Evolutionary conservation across 2,888 invertebrate genomes (phyloP).

Genomic region (Flexamia atlantica): DNA sequence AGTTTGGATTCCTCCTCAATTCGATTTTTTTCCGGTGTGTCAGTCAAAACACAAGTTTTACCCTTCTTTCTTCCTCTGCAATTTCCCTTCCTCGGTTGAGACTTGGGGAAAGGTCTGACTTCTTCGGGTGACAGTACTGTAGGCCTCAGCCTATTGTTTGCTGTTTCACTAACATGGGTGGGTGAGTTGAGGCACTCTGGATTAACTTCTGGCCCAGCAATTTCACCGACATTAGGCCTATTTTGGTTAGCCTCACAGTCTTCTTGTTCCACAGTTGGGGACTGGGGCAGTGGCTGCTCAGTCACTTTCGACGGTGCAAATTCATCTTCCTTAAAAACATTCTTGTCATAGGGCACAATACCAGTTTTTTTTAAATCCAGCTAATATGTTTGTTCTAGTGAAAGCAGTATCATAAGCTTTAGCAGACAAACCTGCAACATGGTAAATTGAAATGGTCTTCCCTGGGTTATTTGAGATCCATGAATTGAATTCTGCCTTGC

Average conservation of each 20-base stretch:
- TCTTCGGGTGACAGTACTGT: constrained; percentile 37
- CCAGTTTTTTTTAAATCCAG: constrained; percentile 46
- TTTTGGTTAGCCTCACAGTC: neutral
- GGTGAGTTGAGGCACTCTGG: neutral
- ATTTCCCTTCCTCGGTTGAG: constrained; percentile 18
- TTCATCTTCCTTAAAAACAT: constrained; percentile 35
- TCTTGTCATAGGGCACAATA: neutral
- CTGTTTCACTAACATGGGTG: neutral
- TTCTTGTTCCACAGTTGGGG: neutral
- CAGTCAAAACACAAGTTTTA: constrained; percentile 42
- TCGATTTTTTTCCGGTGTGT: constrained; percentile 43
- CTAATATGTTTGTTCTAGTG: constrained; percentile 17
- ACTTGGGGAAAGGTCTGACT: constrained; percentile 47
- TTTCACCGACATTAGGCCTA: constrained; percentile 6
- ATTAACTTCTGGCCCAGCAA: neutral
- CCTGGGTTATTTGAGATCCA: constrained; percentile 37
- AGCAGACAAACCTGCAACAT: constrained; percentile 19
- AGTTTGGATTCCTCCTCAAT: constrained; percentile 43
- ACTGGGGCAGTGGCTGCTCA: constrained; percentile 13
- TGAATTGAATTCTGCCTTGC: constrained; percentile 26
- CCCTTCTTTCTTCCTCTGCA: constrained; percentile 31
- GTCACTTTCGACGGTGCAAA: constrained; percentile 34
- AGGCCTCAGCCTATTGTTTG: neutral
- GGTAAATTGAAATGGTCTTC: constrained; percentile 22
- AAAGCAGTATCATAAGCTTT: constrained; percentile 28